These are phyloP conservation scores for Rhynchotus rufescens DNA, from an alignment of 2,797 vertebrate species.

Conservation along the genomic window DNA sequence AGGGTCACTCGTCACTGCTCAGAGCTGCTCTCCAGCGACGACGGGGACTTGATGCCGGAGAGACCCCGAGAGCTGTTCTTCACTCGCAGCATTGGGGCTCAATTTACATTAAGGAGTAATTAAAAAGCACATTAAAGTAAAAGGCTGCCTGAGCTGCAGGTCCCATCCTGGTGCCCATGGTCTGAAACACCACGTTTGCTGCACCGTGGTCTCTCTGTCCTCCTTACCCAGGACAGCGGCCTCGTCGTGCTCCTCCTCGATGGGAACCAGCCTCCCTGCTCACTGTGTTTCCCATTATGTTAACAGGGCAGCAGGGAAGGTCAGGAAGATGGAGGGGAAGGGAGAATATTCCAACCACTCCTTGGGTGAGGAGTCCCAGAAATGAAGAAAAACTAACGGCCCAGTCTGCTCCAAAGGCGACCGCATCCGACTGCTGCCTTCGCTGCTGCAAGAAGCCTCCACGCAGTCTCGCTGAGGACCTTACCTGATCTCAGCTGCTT, in stretches of 20 bases:
- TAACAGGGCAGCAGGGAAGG: neutral
- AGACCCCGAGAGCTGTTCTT: neutral
- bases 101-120: accelerated
- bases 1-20: neutral
- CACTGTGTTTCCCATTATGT: neutral
- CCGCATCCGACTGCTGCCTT: neutral
- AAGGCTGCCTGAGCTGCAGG: neutral
- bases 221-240: neutral
- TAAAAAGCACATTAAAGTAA: no score
- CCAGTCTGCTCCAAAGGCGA: accelerated
- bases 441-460: neutral
- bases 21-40: neutral
- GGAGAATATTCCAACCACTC: neutral
- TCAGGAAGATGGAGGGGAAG: neutral
- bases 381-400: neutral
- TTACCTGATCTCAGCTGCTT: slow-evolving; percentile 97
- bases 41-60: neutral
- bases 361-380: neutral
- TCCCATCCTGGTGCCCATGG: neutral
- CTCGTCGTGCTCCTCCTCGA: neutral
- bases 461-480: neutral
- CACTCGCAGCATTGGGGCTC: neutral
- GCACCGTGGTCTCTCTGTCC: accelerated
- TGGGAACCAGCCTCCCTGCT: neutral
- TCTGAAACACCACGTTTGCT: neutral